Evolutionary conservation across 2,113 vertebrate genomes (phyloP), one percentile per base, ranked within the genome.

Genomic region (Corythornis vintsioides): DNA sequence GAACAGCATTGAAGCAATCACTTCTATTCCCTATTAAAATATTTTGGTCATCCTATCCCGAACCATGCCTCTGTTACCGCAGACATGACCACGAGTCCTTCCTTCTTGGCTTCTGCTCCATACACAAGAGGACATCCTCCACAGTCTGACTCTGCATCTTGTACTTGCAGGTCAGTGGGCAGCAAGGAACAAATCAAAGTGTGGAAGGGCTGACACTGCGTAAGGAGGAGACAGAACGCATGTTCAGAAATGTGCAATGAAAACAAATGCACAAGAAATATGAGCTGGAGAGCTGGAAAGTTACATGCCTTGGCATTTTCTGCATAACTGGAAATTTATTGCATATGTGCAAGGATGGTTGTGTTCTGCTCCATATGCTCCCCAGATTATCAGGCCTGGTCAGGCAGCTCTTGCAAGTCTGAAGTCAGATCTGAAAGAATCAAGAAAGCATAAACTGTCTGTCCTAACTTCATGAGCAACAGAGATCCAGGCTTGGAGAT

Each of bases 381-480:
- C 28, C 13, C 13, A n/a, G 20, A 0, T 84, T 69, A 70, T 66
- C 50, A 61, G 66, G 28, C 38, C 35, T 72, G 42, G 21, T 79
- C 31, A 35, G 53, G 48, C 45, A 85, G 29, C 50, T 45, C 50
- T 72, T 76, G 50, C 26, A 55, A 89, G 21, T 69, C 61, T 84
- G n/a, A 93, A 89, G 43, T 70, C 65, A 89, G 26, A 65, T 60
- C n/a, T 78, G 35, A 75, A 92, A 76, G 55, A 80, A 73, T 85
- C 38, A 55, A 76, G 81, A 91, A 82, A 89, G 19, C 25, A 25
- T 28, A 72, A 43, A 8, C 12, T 47, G 7, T 67, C 64, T 50
- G 15, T 92, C 59, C 55, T 79, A 85, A 70, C 13, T 76, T 31
- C 45, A 82, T 59, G 25, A 92, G 50, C 35, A 84, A 60, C 38